phyloP scores from a whole-genome alignment of 2,797 vertebrate genomes.

The Brachyalestes nurse region DNA sequence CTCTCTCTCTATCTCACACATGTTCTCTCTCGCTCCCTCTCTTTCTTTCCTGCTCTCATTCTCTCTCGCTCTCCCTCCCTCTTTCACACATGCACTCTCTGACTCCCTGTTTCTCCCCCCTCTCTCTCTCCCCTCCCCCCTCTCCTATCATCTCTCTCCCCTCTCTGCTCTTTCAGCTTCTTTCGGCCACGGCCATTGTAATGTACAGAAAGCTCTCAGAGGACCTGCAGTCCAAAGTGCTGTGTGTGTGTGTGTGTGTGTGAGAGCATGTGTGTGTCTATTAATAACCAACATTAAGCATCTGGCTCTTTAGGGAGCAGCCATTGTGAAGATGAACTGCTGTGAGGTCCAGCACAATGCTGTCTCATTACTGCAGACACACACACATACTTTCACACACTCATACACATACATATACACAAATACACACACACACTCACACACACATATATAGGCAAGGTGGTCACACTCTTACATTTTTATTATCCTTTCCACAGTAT shows the following conservation, averaged over 20 bases:
- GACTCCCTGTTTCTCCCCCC: no score
- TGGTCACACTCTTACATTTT: constrained; percentile 52
- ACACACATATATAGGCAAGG: constrained; percentile 39
- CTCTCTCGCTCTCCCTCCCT: background rate
- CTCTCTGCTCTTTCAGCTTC: background rate
- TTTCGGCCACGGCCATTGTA: constrained; percentile 30
- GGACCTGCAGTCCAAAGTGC: constrained; percentile 38
- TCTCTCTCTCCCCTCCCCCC: background rate
- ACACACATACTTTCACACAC: constrained; percentile 35
- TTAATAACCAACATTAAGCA: constrained; percentile 55
- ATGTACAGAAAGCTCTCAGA: constrained; percentile 42
- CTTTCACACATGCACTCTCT: no score
- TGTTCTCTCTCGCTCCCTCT: no score
- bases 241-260: constrained; percentile 35
- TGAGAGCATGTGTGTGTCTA: constrained; percentile 35
- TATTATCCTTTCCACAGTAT: constrained; percentile 51
- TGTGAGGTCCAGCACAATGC: constrained; percentile 56
- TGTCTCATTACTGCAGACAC: constrained; percentile 50
- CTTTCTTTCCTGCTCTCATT: no score
- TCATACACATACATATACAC: constrained; percentile 33
- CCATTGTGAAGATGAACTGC: constrained; percentile 59
- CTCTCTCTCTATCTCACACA: no score
- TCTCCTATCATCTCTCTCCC: background rate
- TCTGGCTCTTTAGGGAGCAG: constrained; percentile 52
- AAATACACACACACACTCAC: constrained; percentile 36